These are phyloP conservation scores for Eurypyga helias DNA, from an alignment of 2,113 vertebrate genomes.

Conservation along the genomic window DNA sequence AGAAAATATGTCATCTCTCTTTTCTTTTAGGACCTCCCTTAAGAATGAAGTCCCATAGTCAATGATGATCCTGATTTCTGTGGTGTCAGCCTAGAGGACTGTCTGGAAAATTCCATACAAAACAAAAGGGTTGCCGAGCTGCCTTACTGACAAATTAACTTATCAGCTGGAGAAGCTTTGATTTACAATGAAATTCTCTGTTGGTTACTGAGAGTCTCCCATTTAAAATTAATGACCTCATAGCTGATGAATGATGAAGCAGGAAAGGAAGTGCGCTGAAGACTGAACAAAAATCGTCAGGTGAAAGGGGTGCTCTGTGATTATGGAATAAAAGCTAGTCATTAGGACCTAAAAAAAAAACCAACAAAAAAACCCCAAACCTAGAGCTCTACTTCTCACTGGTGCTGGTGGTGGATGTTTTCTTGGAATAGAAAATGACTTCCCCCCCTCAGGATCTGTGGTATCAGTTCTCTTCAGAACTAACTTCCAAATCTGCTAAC, in stretches of 20 bases:
- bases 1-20: neutral
- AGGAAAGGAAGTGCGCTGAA: conserved; percentile 16
- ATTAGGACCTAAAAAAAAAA: conserved; percentile 9
- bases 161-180: conserved; percentile 48
- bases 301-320: conserved; percentile 6
- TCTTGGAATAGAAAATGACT: conserved; percentile 67
- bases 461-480: conserved; percentile 36
- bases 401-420: conserved; percentile 31
- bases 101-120: conserved; percentile 26
- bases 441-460: conserved; percentile 40
- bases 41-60: neutral
- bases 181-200: conserved; percentile 40
- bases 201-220: neutral
- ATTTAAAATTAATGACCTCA: conserved; percentile 54
- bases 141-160: conserved; percentile 44
- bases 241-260: conserved; percentile 44
- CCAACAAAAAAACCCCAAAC: neutral
- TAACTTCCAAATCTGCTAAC: conserved; percentile 54
- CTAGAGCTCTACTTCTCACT: neutral
- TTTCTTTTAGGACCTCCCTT: neutral
- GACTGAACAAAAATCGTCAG: conserved; percentile 33
- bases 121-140: neutral
- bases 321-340: conserved; percentile 44
- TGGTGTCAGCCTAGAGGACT: neutral
- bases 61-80: neutral